These are phyloP conservation scores for Zosterops lateralis DNA, from an alignment of 2,113 vertebrate species.

Conservation along the genomic window DNA sequence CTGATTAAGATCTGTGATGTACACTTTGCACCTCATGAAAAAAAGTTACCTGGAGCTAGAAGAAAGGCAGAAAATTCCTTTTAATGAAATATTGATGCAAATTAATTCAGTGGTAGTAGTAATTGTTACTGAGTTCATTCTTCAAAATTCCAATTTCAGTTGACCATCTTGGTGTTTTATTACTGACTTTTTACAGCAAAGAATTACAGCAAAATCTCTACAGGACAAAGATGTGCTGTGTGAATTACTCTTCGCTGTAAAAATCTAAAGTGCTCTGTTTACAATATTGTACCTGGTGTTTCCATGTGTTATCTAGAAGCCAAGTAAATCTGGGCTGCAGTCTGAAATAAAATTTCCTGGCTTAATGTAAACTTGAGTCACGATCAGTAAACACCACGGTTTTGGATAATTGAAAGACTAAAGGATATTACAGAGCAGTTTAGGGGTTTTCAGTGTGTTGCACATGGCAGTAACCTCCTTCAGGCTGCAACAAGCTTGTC, in stretches of 20 bases:
- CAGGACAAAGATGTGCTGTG: background rate
- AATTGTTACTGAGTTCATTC: slow-evolving; percentile 14
- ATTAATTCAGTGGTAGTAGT: slow-evolving; percentile 24
- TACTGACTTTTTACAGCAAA: background rate
- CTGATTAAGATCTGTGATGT: slow-evolving; percentile 32
- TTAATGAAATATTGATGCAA: slow-evolving; percentile 48
- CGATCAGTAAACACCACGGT: background rate
- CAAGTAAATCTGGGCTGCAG: background rate
- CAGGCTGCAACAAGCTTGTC: background rate
- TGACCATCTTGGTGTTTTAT: background rate
- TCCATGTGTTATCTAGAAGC: background rate
- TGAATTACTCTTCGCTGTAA: background rate
- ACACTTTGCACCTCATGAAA: background rate
- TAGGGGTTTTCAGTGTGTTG: background rate
- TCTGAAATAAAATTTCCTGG: background rate
- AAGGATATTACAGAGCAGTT: background rate
- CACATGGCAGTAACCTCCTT: background rate
- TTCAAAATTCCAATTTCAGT: slow-evolving; percentile 16
- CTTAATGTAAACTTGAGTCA: background rate
- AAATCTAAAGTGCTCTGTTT: background rate
- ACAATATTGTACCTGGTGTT: background rate
- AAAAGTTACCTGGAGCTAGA: slow-evolving; percentile 40
- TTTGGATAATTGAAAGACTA: background rate
- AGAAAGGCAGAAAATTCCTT: background rate
- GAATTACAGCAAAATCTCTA: background rate